Evolutionary conservation across 2,797 vertebrate genomes (phyloP), one percentile per base, ranked within the genome.

Genomic region (Onychomys leucogaster): DNA sequence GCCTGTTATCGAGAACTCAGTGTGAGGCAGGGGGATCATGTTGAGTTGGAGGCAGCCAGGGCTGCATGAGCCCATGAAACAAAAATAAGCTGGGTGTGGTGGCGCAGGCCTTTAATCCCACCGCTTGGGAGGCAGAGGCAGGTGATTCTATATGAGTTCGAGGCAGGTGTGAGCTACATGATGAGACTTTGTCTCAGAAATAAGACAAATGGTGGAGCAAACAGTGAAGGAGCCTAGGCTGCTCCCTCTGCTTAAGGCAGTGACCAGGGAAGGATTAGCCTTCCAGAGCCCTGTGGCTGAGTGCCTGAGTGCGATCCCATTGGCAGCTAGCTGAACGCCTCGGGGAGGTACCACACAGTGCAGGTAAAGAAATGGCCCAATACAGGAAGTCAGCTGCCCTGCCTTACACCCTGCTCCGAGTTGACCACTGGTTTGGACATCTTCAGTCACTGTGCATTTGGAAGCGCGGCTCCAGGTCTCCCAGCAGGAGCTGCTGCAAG

Each of bases 361-460:
- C 32, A 9, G 34, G n/a, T 5, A 29, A 82, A 25, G 63, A 34
- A 7, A 10, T 4, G 0, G 6, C 59, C 87, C 41, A 27, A 27
- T 12, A 12, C 0, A 0, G 46, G 23, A 55, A 3, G 52, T 2
- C 29, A 8, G 32, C 55, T 37, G 34, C 32, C 29, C 17, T 2
- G 49, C 25, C 7, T 0, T 19, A 3, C 3, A 21, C 29, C 46
- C 43, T 27, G 2, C 16, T 14, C 59, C 2, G 4, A 0, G 2
- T 21, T 6, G 8, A 11, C 5, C n/a, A n/a, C n/a, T n/a, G n/a
- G n/a, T n/a, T n/a, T n/a, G n/a, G n/a, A n/a, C n/a, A 1, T 57
- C 55, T 82, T 57, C 14, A 12, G 46, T 69, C 84, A 55, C 69
- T 59, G 0, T 61, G n/a, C 32, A 14, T 27, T 57, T 75, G 16